Percentiles rank a stretch among this genome's conserved stretches.
These are phyloP conservation scores for Panagrolaimus sp. DNA, from an alignment of 1,140 invertebrate genomes.

Conservation along the genomic window DNA sequence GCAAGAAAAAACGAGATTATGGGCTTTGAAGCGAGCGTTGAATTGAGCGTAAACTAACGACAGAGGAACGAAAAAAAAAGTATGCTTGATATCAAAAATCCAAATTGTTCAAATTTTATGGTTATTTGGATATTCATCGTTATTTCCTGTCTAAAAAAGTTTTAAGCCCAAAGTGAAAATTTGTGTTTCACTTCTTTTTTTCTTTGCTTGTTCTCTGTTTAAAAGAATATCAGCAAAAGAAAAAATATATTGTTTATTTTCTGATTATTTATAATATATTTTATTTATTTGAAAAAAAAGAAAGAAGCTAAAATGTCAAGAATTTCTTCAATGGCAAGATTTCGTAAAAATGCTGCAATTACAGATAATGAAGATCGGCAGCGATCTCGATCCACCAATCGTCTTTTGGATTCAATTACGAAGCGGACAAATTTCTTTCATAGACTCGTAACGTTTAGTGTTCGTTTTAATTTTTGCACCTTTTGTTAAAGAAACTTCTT, in stretches of 20 bases:
- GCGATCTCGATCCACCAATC: slow-evolving; percentile 42
- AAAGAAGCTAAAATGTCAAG: slow-evolving; percentile 47
- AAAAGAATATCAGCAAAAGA: too few relatives aligned
- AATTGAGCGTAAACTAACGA: too few relatives aligned
- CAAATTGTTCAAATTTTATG: too few relatives aligned
- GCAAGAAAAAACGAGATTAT: too few relatives aligned
- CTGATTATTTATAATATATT: not conserved
- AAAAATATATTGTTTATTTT: not conserved
- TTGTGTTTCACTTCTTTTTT: too few relatives aligned
- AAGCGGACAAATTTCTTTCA: slow-evolving; percentile 9
- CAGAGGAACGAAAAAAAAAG: too few relatives aligned
- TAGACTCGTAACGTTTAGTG: slow-evolving; percentile 13
- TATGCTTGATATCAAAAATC: too few relatives aligned
- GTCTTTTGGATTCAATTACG: slow-evolving; percentile 25
- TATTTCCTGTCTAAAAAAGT: too few relatives aligned
- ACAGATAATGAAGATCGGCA: slow-evolving; percentile 22
- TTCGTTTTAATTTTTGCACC: slow-evolving; percentile 4
- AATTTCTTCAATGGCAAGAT: slow-evolving; percentile 59
- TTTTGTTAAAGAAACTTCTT: slow-evolving; percentile 11
- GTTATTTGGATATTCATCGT: too few relatives aligned
- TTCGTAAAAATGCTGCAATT: slow-evolving; percentile 41
- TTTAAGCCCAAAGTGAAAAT: too few relatives aligned
- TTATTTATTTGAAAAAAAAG: not conserved
- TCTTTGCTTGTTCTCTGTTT: too few relatives aligned
- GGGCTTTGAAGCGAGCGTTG: too few relatives aligned